phyloP scores from a whole-genome alignment of 2,888 invertebrate genomes.

The Parnassius smintheus region DNA sequence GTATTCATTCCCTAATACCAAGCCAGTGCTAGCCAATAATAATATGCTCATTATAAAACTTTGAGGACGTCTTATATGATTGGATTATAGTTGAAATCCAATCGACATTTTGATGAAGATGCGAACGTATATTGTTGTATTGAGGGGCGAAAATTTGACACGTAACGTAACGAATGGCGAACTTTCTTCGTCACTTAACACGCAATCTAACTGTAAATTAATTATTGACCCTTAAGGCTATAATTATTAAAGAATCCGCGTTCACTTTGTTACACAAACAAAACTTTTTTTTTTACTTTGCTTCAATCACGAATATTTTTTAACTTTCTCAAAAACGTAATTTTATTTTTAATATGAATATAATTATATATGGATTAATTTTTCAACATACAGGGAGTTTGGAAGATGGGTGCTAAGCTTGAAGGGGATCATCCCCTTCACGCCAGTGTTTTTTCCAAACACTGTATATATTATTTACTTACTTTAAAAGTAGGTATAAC shows the following conservation, averaged over 20 bases:
- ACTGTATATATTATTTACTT: too few relatives aligned
- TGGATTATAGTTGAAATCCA: constrained; percentile 12
- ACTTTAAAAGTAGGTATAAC: too few relatives aligned
- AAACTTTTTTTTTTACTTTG: too few relatives aligned
- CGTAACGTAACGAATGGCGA: constrained; percentile 58
- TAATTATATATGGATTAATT: too few relatives aligned
- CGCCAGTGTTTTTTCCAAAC: too few relatives aligned
- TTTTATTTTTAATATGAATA: too few relatives aligned
- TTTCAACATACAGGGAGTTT: too few relatives aligned
- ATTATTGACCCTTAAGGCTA: constrained; percentile 45
- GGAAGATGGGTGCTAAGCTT: too few relatives aligned
- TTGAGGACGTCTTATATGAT: neutral
- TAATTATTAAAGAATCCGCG: constrained; percentile 9
- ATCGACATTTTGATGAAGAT: neutral
- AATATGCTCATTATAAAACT: constrained; percentile 20
- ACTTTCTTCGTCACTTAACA: constrained; percentile 62
- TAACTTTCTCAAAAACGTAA: too few relatives aligned
- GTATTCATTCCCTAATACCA: constrained; percentile 33
- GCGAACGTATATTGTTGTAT: constrained; percentile 24
- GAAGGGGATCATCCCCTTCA: too few relatives aligned
- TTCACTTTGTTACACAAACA: constrained; percentile 21
- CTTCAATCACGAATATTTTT: too few relatives aligned
- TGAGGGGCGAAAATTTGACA: constrained; percentile 46
- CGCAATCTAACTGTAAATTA: constrained; percentile 51
- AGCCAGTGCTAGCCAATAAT: constrained; percentile 5